Conservation (phyloP, 2,888 invertebrate genomes). For the Drosophila stalkeri region DNA sequence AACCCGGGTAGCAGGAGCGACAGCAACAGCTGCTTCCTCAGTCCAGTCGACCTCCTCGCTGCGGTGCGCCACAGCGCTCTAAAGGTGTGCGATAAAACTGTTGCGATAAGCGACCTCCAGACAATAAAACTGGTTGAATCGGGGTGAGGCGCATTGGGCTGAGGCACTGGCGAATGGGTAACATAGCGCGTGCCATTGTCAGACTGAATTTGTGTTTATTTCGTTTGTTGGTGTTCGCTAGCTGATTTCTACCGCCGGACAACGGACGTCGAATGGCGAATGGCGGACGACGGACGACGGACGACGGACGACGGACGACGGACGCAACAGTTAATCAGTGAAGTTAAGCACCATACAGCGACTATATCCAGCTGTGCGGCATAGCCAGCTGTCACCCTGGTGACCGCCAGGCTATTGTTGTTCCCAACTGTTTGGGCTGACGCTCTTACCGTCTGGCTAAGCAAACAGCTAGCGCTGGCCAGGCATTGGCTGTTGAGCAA, state of each 20-base stretch:
- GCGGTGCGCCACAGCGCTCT: constrained; percentile 43
- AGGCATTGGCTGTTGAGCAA: constrained; percentile 29
- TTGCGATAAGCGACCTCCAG: constrained; percentile 47
- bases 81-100: constrained; percentile 49
- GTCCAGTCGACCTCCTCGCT: constrained; percentile 27
- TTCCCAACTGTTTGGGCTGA: constrained; percentile 38
- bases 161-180: constrained; percentile 28
- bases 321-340: constrained; percentile 66
- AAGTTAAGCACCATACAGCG: constrained; percentile 61
- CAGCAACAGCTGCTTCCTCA: constrained; percentile 35
- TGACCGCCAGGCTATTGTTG: constrained; percentile 37
- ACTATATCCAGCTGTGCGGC: constrained; percentile 61
- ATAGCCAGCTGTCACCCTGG: constrained; percentile 45
- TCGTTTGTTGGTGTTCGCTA: constrained; percentile 13
- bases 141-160: neutral
- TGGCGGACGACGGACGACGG: constrained; percentile 26
- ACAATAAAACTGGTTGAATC: constrained; percentile 33
- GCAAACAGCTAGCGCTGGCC: constrained; percentile 42
- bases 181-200: constrained; percentile 43
- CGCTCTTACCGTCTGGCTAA: constrained; percentile 20
- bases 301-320: constrained; percentile 26
- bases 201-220: constrained; percentile 25
- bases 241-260: constrained; percentile 29
- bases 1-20: constrained; percentile 38
- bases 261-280: constrained; percentile 25